Evolutionary conservation across 2,888 invertebrate species (phyloP).

Genomic region (Heliconius aoede): DNA sequence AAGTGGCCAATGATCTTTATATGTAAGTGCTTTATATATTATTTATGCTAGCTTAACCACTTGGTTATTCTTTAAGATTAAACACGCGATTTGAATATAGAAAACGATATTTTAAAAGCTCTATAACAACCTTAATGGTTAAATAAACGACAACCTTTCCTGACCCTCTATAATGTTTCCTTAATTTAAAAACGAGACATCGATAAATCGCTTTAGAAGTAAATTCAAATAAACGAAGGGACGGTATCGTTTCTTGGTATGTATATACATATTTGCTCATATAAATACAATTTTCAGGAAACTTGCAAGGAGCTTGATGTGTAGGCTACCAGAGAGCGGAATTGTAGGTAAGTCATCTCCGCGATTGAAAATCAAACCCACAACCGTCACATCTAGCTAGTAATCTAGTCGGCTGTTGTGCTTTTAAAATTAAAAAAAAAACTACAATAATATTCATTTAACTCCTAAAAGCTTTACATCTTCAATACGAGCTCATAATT

Average conservation of each 20-base stretch:
- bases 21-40: too few species aligned
- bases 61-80: neutral
- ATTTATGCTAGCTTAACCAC: neutral
- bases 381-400: too few species aligned
- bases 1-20: too few species aligned
- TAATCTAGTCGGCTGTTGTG: too few species aligned
- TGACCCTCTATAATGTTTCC: slow-evolving; percentile 33
- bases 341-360: too few species aligned
- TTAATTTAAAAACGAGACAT: slow-evolving; percentile 39
- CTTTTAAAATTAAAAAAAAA: neutral
- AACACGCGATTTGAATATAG: neutral
- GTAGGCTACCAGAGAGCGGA: too few species aligned
- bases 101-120: slow-evolving; percentile 2
- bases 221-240: slow-evolving; percentile 54
- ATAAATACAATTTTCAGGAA: slow-evolving; percentile 39
- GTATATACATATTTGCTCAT: slow-evolving; percentile 51
- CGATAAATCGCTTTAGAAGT: slow-evolving; percentile 47
- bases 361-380: too few species aligned
- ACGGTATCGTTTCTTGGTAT: slow-evolving; percentile 46
- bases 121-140: slow-evolving; percentile 9
- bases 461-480: neutral
- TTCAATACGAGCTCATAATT: neutral
- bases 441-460: neutral
- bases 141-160: slow-evolving; percentile 34
- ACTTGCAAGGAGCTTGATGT: neutral